Conservation (phyloP, 2,797 vertebrate species). For the Cossypha niveicapilla region DNA sequence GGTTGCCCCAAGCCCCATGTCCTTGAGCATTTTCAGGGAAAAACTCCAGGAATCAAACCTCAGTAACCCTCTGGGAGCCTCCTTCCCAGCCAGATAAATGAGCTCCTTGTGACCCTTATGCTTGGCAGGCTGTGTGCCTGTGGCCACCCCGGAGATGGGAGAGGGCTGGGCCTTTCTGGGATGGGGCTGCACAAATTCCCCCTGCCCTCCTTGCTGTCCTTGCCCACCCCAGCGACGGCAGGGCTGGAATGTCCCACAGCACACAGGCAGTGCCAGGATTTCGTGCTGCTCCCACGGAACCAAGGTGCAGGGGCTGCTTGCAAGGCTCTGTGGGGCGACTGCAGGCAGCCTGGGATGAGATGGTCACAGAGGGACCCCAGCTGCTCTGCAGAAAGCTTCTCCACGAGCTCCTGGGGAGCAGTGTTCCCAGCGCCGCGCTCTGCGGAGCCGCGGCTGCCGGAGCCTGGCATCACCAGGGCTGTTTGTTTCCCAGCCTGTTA, state of each 20-base stretch:
- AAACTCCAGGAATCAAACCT: background rate
- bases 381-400: background rate
- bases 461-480: background rate
- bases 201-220: background rate
- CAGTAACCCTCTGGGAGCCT: background rate
- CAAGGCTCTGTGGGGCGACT: background rate
- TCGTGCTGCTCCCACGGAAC: background rate
- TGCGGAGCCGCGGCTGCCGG: accelerated
- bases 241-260: accelerated
- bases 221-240: background rate
- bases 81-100: background rate
- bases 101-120: background rate
- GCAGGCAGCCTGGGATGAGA: background rate
- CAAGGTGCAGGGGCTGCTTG: background rate
- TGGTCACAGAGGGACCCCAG: background rate
- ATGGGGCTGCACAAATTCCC: background rate
- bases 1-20: background rate
- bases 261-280: accelerated
- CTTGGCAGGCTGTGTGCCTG: background rate
- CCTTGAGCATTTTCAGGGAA: background rate
- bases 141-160: background rate
- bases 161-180: background rate
- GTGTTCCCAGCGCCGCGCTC: accelerated
- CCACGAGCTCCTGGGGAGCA: background rate
- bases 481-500: background rate